These are phyloP conservation scores for Antechinus flavipes DNA, from an alignment of 2,113 vertebrate species.

Conservation along the genomic window DNA sequence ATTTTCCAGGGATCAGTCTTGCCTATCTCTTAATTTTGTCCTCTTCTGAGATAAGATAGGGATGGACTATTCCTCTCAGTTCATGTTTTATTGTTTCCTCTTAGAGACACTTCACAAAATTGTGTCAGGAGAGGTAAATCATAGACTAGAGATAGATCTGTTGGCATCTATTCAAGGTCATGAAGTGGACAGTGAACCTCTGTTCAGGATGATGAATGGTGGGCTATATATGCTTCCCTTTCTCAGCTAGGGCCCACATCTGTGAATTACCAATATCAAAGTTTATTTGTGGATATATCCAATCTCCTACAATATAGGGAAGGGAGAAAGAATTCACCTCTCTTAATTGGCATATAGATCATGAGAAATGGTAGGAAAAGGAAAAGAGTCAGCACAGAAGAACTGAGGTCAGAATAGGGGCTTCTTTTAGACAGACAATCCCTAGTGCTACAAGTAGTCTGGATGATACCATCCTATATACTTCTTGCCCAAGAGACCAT, in stretches of 20 bases:
- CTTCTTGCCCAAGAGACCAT: background rate
- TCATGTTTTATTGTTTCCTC: background rate
- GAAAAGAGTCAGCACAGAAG: background rate
- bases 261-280: background rate
- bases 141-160: background rate
- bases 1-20: background rate
- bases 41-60: background rate
- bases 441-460: background rate
- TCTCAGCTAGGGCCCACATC: background rate
- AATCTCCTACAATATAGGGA: background rate
- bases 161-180: background rate
- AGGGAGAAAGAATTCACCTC: background rate
- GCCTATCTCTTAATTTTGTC: background rate
- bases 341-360: background rate
- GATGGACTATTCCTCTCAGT: background rate
- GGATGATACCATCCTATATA: background rate
- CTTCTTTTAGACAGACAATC: background rate
- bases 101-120: background rate
- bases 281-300: background rate
- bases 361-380: background rate
- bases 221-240: background rate
- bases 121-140: background rate
- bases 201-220: background rate
- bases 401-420: background rate
- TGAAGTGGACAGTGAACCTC: background rate